These are phyloP conservation scores for Temnopleurus reevesii DNA, from an alignment of 53 echinoderm and acorn worm species.

Conservation along the genomic window DNA sequence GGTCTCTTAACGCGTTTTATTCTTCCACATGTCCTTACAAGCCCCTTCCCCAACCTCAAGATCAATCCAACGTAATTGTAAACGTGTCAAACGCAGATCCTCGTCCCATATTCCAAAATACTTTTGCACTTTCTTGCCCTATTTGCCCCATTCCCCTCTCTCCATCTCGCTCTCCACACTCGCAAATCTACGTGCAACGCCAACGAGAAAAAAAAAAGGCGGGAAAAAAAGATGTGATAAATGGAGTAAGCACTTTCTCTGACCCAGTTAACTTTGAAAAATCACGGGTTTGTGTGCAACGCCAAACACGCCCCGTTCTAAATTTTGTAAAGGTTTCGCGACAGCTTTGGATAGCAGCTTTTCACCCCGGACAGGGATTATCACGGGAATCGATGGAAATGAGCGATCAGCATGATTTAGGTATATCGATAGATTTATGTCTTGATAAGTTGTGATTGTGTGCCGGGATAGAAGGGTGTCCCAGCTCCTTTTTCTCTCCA, in stretches of 20 bases:
- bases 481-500: neutral
- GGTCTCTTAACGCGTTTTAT: neutral
- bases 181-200: constrained; percentile 12
- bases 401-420: constrained; percentile 28
- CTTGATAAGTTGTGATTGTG: constrained; percentile 39
- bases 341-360: constrained; percentile 48
- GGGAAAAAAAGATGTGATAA: constrained; percentile 32
- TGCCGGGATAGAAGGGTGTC: neutral
- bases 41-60: constrained; percentile 8
- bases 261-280: constrained; percentile 38
- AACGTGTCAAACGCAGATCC: constrained; percentile 50
- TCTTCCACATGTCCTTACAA: neutral
- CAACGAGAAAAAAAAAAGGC: neutral
- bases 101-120: constrained; percentile 52
- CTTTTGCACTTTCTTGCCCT: constrained; percentile 53
- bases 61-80: constrained; percentile 50
- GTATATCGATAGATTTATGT: constrained; percentile 31
- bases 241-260: constrained; percentile 43
- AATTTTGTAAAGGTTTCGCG: constrained; percentile 24
- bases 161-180: neutral
- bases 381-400: neutral
- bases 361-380: neutral
- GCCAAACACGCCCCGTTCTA: constrained; percentile 41
- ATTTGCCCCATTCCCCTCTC: constrained; percentile 41
- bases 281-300: constrained; percentile 53